Evolutionary conservation across 2,113 vertebrate genomes (phyloP).

Genomic region (Nannobrachium achirus): DNA sequence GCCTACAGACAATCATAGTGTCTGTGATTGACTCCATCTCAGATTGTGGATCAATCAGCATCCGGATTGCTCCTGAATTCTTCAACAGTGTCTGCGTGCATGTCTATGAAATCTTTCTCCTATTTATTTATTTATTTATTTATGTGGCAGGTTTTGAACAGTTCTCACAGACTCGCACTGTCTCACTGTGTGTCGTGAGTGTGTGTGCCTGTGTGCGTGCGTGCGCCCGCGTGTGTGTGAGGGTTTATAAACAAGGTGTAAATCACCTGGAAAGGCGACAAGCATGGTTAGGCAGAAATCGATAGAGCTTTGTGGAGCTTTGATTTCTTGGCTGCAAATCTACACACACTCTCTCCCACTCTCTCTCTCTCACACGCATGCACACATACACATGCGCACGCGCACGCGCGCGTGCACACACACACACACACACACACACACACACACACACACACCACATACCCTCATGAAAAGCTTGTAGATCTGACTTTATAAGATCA

Average conservation of each 20-base stretch:
- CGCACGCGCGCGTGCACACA: not conserved
- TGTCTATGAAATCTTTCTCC: too few relatives aligned
- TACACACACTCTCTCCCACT: not conserved
- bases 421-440: not conserved
- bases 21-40: too few relatives aligned
- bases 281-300: slow-evolving; percentile 6
- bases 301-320: not conserved
- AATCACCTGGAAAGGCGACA: slow-evolving; percentile 23
- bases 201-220: slow-evolving; percentile 9
- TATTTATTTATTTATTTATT: too few relatives aligned
- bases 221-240: not conserved
- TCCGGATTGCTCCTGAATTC: too few relatives aligned
- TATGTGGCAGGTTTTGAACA: too few relatives aligned
- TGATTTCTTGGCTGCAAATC: not conserved
- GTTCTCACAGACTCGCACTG: too few relatives aligned
- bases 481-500: not conserved
- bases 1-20: too few relatives aligned
- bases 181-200: slow-evolving; percentile 15
- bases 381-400: not conserved
- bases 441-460: not conserved
- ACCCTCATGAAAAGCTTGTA: not conserved
- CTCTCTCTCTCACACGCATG: not conserved
- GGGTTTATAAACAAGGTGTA: slow-evolving; percentile 28
- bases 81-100: too few relatives aligned
- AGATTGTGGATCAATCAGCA: too few relatives aligned